phyloP scores from a whole-genome alignment of 2,888 invertebrate species.

The Andrena trimmerana region DNA sequence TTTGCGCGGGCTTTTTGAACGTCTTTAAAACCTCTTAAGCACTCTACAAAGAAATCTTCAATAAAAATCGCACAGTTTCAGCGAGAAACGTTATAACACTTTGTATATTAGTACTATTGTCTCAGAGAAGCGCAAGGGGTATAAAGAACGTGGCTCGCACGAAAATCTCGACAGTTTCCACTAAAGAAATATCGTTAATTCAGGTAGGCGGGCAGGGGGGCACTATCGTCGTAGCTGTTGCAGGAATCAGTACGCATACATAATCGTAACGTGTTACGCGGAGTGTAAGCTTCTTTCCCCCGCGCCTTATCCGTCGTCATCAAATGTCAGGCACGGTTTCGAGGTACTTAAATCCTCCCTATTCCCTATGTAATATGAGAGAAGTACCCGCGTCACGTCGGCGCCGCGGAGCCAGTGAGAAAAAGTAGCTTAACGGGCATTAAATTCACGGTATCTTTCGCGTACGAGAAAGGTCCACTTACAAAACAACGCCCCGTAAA shows the following conservation, averaged over 20 bases:
- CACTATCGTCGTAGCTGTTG: constrained; percentile 27
- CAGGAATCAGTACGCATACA: constrained; percentile 46
- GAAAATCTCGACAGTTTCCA: background rate
- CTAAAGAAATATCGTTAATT: constrained; percentile 43
- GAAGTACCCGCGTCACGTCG: constrained; percentile 60
- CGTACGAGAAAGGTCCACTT: constrained; percentile 76
- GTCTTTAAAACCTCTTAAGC: background rate
- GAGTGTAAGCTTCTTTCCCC: constrained; percentile 55
- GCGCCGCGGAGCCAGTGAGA: constrained; percentile 66
- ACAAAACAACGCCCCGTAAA: constrained; percentile 82
- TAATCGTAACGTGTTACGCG: constrained; percentile 39
- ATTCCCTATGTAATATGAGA: constrained; percentile 65
- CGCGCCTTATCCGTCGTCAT: constrained; percentile 58
- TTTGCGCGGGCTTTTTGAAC: background rate
- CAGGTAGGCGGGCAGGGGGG: constrained; percentile 10
- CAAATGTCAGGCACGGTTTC: constrained; percentile 57
- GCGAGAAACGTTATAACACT: background rate
- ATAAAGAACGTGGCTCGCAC: background rate
- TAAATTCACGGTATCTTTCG: constrained; percentile 79
- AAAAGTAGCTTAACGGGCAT: constrained; percentile 77
- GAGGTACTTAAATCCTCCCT: constrained; percentile 54
- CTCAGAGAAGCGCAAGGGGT: background rate
- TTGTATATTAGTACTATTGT: background rate
- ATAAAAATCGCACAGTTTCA: background rate
- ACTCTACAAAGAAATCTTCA: background rate